Percentiles rank a stretch among this genome's conserved stretches.
Evolutionary conservation across 1,140 invertebrate species (phyloP).

Genomic region (Cotesia chilonis): DNA sequence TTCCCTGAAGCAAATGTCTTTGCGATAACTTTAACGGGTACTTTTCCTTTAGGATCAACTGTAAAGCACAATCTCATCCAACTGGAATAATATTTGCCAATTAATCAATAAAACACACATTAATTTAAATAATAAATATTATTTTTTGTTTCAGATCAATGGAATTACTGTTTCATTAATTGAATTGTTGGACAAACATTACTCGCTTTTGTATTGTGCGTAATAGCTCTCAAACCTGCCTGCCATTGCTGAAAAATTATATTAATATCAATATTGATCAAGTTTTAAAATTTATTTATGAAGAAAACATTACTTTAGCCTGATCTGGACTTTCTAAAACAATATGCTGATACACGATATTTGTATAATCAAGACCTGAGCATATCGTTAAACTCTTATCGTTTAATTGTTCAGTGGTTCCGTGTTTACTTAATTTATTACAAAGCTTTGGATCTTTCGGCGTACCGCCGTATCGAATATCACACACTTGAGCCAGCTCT

Average conservation of each 20-base stretch:
- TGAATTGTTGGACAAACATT: slow-evolving; percentile 95
- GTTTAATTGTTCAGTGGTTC: slow-evolving; percentile 79
- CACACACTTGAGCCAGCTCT: slow-evolving; percentile 96
- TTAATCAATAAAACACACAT: slow-evolving; percentile 29
- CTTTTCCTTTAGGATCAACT: slow-evolving; percentile 93
- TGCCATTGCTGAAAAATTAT: slow-evolving; percentile 84
- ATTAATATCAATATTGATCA: slow-evolving; percentile 14
- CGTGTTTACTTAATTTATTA: slow-evolving; percentile 82
- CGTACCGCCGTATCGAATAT: slow-evolving; percentile 87
- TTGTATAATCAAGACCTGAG: slow-evolving; percentile 97
- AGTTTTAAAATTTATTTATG: no score
- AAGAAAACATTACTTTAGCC: slow-evolving; percentile 78
- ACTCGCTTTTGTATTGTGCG: slow-evolving; percentile 96
- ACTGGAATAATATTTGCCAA: slow-evolving; percentile 67
- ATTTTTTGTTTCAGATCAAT: no score
- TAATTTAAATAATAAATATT: background rate
- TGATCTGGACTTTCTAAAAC: slow-evolving; percentile 89
- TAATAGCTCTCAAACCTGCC: slow-evolving; percentile 84
- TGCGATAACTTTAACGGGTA: slow-evolving; percentile 95
- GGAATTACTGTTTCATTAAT: slow-evolving; percentile 94
- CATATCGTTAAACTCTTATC: slow-evolving; percentile 96
- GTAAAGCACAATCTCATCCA: slow-evolving; percentile 96
- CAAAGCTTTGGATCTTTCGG: slow-evolving; percentile 90
- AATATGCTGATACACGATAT: slow-evolving; percentile 96
- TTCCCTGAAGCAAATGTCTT: slow-evolving; percentile 97